These are phyloP conservation scores for Sterrhoptilus dennistouni DNA, from an alignment of 2,113 vertebrate species.

Conservation along the genomic window DNA sequence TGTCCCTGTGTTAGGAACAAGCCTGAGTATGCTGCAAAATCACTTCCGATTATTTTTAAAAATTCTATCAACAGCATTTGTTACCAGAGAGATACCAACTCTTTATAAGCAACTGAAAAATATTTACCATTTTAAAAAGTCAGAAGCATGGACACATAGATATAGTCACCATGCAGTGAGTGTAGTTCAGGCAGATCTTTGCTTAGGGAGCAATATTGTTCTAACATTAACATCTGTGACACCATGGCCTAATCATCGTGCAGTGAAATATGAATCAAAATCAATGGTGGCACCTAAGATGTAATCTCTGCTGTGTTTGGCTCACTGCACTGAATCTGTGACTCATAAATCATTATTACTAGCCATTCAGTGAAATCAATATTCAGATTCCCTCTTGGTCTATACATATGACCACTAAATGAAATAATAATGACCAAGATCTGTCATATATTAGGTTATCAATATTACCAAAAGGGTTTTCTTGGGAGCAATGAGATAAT, in stretches of 20 bases:
- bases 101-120: not conserved
- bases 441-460: conserved; percentile 76
- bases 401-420: conserved; percentile 84
- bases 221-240: conserved; percentile 49
- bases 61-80: not conserved
- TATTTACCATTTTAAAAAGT: not conserved
- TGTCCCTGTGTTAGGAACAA: not conserved
- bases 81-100: not conserved
- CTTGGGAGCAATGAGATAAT: conserved; percentile 64
- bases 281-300: conserved; percentile 65
- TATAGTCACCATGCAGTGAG: not conserved
- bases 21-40: not conserved
- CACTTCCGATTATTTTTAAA: not conserved
- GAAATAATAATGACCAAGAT: conserved; percentile 83
- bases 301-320: conserved; percentile 72
- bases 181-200: not conserved
- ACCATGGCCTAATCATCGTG: conserved; percentile 46
- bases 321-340: conserved; percentile 76
- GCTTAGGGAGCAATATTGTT: conserved; percentile 3
- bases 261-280: conserved; percentile 70
- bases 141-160: not conserved
- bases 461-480: conserved; percentile 70
- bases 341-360: conserved; percentile 88
- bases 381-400: conserved; percentile 87
- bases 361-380: conserved; percentile 87